A percentile compares a stretch with the other conserved stretches of the same genome.
phyloP scores from a whole-genome alignment of 2,797 vertebrate species.

The Mus spretus region DNA sequence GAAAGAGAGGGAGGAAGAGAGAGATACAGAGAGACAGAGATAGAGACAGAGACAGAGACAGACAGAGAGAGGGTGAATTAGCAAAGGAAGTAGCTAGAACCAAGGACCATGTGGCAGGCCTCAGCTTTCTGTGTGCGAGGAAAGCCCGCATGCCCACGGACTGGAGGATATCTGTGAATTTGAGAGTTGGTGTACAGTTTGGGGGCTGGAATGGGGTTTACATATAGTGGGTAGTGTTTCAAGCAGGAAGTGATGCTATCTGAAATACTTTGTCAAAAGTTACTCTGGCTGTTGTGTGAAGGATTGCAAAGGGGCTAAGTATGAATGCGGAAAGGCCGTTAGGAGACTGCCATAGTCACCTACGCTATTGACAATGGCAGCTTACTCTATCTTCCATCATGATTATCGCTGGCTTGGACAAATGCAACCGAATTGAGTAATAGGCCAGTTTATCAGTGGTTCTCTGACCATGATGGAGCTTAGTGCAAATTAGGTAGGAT shows the following conservation, averaged over 20 bases:
- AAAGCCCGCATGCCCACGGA: not conserved
- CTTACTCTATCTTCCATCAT: not conserved
- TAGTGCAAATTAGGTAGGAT: conserved; percentile 21
- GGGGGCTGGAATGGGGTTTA: conserved; percentile 13
- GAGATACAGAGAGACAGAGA: not conserved
- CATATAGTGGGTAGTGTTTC: not conserved
- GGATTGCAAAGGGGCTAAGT: conserved; percentile 3
- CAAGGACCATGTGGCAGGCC: not conserved
- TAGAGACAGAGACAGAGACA: accelerated
- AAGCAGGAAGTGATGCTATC: not conserved
- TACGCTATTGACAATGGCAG: not conserved
- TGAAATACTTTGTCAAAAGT: conserved; percentile 41
- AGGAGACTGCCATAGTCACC: not conserved
- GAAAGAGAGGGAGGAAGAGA: accelerated
- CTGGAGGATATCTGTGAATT: not conserved
- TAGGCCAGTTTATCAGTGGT: not conserved
- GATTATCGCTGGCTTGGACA: not conserved
- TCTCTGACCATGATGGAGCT: conserved; percentile 45
- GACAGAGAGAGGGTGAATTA: not conserved
- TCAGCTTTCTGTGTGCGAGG: not conserved
- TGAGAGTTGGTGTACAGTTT: not conserved
- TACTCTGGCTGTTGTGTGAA: not conserved
- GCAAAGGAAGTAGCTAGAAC: conserved; percentile 1
- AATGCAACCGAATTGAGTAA: conserved; percentile 44
- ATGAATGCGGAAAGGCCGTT: conserved; percentile 4